Percentiles rank a stretch among this genome's conserved stretches.
These are phyloP conservation scores for Myotis planiceps DNA, from an alignment of 2,797 vertebrate genomes.

Conservation along the genomic window DNA sequence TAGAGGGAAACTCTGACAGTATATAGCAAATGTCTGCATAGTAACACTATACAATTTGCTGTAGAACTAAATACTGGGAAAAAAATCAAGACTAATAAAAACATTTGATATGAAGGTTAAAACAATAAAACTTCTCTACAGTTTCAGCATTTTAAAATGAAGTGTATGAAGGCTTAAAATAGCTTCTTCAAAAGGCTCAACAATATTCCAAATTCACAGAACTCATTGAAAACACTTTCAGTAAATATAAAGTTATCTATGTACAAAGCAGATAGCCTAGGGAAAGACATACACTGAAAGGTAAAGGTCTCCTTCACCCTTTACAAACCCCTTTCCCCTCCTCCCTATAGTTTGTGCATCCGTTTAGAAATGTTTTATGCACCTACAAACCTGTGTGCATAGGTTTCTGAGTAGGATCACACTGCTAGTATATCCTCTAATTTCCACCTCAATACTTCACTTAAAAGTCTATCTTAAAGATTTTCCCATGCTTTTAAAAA, in stretches of 20 bases:
- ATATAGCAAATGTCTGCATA: neutral
- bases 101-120: neutral
- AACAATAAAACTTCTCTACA: neutral
- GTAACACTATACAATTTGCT: neutral
- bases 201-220: neutral
- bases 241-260: neutral
- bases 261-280: neutral
- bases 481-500: neutral
- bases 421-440: neutral
- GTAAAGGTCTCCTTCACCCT: neutral
- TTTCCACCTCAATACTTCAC: neutral
- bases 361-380: neutral
- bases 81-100: neutral
- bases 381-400: neutral
- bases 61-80: neutral
- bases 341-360: neutral
- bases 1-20: neutral
- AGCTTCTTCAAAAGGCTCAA: neutral
- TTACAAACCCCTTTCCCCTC: neutral
- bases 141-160: slow-evolving; percentile 4
- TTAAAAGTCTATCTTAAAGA: neutral
- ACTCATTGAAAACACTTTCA: neutral
- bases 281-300: neutral
- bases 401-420: neutral
- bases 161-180: neutral